Evolutionary conservation across 2,797 vertebrate species (phyloP).

Genomic region (Rhyacichthys aspro): DNA sequence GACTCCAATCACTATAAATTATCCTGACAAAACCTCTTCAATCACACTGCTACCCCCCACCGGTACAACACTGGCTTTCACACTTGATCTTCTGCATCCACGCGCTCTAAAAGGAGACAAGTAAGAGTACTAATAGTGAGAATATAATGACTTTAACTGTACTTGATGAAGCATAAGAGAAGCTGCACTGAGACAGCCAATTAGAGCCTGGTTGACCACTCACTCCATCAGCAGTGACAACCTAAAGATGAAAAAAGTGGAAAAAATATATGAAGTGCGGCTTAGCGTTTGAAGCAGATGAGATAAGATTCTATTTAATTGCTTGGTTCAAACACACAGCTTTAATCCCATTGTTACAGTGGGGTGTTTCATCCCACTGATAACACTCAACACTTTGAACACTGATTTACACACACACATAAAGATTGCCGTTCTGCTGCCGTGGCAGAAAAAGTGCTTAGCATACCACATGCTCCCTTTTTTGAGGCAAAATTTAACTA

Average conservation of each 20-base stretch:
- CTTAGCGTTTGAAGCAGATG: conserved; percentile 68
- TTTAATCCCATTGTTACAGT: conserved; percentile 79
- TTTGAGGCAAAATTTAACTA: conserved; percentile 67
- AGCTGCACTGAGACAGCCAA: conserved; percentile 17
- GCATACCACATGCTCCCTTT: conserved; percentile 49
- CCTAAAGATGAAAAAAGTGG: conserved; percentile 20
- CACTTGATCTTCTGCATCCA: conserved; percentile 7
- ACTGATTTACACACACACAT: conserved; percentile 54
- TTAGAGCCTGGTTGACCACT: neutral
- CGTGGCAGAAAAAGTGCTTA: conserved; percentile 79
- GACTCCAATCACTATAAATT: conserved; percentile 89
- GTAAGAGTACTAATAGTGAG: neutral
- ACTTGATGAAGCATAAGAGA: conserved; percentile 3
- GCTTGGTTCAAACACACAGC: conserved; percentile 72
- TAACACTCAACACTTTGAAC: conserved; percentile 74
- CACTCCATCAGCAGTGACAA: conserved; percentile 29
- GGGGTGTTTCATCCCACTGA: conserved; percentile 74
- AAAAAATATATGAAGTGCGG: conserved; percentile 58
- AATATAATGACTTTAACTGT: conserved; percentile 10
- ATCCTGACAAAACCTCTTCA: conserved; percentile 84
- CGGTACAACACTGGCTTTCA: conserved; percentile 24
- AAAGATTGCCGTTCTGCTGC: conserved; percentile 67
- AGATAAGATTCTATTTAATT: conserved; percentile 81
- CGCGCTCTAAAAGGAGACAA: conserved; percentile 33
- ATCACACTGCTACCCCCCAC: conserved; percentile 81